Base-by-base conservation (phyloP, 2,797 vertebrate genomes). In the Antennarius maculatus region DNA sequence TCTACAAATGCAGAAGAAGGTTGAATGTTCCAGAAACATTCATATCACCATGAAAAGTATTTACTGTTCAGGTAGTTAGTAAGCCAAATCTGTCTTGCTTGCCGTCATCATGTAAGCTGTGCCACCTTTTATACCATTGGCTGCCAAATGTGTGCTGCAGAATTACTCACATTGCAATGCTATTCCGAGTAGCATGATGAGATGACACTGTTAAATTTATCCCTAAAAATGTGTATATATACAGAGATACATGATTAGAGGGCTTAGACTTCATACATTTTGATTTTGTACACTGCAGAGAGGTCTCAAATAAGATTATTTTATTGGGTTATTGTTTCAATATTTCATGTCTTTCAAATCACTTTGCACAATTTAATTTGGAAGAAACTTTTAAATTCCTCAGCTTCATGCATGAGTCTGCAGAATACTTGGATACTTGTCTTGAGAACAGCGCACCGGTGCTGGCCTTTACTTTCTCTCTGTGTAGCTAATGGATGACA, bases 371-470 rank as follows among this genome's bases (percentile, higher is more conserved):
- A 62, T 58, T 37, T 54, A 51, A 63, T 54, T 58, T 74, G 61
- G 4, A 43, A 69, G 69, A 37, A 66, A 17, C 43, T 37, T 52
- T 31, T 39, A 1, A 31, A 59, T 57, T 65, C 8, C 42, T 73
- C 29, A 42, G 16, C 46, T n/a, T 71, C 18, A 31, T 55, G 66
- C 62, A 41, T 6, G 13, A 65, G 31, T 23, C 48, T 47, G 23
- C 70, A 63, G 49, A 57, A 13, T 51, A 46, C 28, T 28, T 46
- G 12, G 17, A 50, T 62, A 15, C 18, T 13, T 29, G 6, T 47
- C 17, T 45, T 31, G 37, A 55, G 75, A 66, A 4, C 52, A 29
- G 61, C 60, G 76, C 53, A 83, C 82, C 85, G 84, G 80, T 85
- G 52, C 59, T 2, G 10, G 60, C 66, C 58, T 80, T 62, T 15